Evolutionary conservation across 2,888 invertebrate species (phyloP).

Genomic region (Apodemia duryi): DNA sequence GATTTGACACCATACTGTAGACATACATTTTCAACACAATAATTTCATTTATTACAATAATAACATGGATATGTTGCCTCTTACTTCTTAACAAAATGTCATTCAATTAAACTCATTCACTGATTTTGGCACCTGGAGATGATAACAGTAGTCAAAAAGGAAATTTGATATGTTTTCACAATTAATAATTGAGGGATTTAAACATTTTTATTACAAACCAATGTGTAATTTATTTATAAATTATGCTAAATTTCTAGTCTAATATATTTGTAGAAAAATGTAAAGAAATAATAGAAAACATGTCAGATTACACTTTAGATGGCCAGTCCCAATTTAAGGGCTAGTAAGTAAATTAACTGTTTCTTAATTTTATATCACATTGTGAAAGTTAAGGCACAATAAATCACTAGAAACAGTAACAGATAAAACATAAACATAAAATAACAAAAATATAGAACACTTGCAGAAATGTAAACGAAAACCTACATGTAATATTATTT

Average conservation of each 20-base stretch:
- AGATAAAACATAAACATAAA: not conserved
- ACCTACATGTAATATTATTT: not conserved
- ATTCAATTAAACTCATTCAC: conserved; percentile 6
- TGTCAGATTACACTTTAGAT: not conserved
- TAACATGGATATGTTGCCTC: conserved; percentile 12
- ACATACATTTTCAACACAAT: conserved; percentile 1
- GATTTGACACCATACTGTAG: conserved; percentile 3
- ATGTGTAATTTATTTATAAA: too few species aligned
- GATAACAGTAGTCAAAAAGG: not conserved
- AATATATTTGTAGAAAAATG: not conserved
- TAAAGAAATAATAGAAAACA: not conserved
- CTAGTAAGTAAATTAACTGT: not conserved
- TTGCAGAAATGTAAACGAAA: not conserved
- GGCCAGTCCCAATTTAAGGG: not conserved
- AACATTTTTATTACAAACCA: too few species aligned
- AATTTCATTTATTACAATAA: conserved; percentile 3
- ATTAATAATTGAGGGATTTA: too few species aligned
- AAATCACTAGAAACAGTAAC: conserved; percentile 10
- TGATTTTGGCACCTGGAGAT: conserved; percentile 11
- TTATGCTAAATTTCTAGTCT: too few species aligned
- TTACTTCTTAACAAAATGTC: conserved; percentile 5
- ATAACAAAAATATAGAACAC: conserved; percentile 1
- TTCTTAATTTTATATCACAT: conserved; percentile 9
- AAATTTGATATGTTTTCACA: not conserved
- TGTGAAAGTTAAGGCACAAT: conserved; percentile 10